These are phyloP conservation scores for Urophycis tenuis DNA, from an alignment of 2,797 vertebrate species.

Conservation along the genomic window DNA sequence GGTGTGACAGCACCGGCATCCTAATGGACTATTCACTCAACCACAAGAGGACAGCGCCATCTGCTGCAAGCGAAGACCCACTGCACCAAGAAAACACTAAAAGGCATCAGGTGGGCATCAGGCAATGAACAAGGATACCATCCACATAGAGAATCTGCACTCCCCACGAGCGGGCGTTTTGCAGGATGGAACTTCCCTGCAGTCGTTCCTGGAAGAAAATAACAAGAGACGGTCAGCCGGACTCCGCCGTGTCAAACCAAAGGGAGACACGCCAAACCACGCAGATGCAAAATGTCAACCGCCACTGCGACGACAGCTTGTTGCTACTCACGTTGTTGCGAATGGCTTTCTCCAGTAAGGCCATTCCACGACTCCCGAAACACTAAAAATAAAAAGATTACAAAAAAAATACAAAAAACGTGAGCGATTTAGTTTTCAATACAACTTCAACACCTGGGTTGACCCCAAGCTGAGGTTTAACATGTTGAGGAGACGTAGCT, in stretches of 20 bases:
- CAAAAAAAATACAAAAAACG: too few relatives aligned
- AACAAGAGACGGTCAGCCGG: slow-evolving; percentile 22
- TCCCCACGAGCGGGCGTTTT: slow-evolving; percentile 77
- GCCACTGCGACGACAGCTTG: slow-evolving; percentile 39
- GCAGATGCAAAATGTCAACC: background rate
- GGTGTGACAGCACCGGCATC: background rate
- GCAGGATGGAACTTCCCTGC: slow-evolving; percentile 67
- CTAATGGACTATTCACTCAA: background rate
- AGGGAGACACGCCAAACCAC: background rate
- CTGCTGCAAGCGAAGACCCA: slow-evolving; percentile 50
- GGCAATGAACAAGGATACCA: slow-evolving; percentile 72
- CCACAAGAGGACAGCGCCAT: slow-evolving; percentile 38
- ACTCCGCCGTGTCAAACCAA: background rate
- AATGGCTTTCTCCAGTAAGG: slow-evolving; percentile 83
- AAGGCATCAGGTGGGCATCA: background rate
- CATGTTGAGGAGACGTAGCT: background rate
- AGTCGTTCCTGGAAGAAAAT: slow-evolving; percentile 67
- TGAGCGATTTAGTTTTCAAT: background rate
- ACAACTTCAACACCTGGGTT: background rate
- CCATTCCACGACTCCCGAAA: slow-evolving; percentile 79
- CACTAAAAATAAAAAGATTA: slow-evolving; percentile 54
- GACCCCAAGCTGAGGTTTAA: background rate
- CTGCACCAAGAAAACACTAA: slow-evolving; percentile 21
- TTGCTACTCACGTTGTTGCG: slow-evolving; percentile 76
- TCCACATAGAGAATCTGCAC: slow-evolving; percentile 79